These are phyloP conservation scores for Apistogramma diplotaenia DNA, from an alignment of 2,113 vertebrate genomes.

Conservation along the genomic window DNA sequence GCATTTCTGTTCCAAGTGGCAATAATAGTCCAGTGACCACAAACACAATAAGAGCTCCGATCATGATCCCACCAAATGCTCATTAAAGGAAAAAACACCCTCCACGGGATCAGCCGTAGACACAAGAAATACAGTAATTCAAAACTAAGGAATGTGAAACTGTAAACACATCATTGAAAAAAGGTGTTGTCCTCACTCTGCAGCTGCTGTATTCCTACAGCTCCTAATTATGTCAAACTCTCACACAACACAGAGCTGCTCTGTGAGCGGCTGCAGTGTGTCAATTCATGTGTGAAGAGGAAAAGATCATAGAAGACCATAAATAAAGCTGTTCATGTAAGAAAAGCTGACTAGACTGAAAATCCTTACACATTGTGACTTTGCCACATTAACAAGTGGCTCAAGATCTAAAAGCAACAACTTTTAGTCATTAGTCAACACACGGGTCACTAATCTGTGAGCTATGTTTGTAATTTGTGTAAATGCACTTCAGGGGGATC, in stretches of 20 bases:
- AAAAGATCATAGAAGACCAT: background rate
- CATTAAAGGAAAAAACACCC: conserved; percentile 28
- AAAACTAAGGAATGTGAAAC: background rate
- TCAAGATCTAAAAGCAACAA: background rate
- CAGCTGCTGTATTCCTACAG: background rate
- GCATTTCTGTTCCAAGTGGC: conserved; percentile 4
- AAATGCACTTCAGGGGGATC: background rate
- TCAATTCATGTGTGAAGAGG: background rate
- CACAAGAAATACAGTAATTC: background rate
- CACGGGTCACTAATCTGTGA: background rate
- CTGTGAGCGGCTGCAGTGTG: background rate
- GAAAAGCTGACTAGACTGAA: background rate
- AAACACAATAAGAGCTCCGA: conserved; percentile 9
- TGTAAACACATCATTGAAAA: background rate
- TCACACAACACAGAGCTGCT: background rate
- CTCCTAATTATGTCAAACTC: background rate
- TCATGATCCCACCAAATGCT: conserved; percentile 15
- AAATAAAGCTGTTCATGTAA: background rate
- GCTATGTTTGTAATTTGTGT: background rate
- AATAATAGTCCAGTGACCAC: conserved; percentile 31
- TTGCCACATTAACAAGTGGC: background rate
- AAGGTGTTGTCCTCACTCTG: background rate
- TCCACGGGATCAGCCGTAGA: conserved; percentile 3
- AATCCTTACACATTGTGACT: background rate
- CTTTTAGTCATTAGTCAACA: background rate